These are phyloP conservation scores for Sandelia bainsii DNA, from an alignment of 2,797 vertebrate genomes.

Conservation along the genomic window DNA sequence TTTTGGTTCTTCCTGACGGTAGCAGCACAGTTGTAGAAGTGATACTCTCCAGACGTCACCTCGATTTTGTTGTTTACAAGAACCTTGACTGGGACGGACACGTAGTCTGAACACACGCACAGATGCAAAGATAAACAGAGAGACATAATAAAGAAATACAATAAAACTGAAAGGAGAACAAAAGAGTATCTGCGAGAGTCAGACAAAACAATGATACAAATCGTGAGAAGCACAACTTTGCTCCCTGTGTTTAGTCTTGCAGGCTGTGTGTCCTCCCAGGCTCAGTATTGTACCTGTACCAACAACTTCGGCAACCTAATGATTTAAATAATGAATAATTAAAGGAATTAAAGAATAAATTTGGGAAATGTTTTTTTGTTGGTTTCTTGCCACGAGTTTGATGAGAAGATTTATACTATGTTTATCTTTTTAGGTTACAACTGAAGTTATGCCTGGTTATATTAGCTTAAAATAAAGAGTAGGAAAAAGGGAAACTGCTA, in stretches of 20 bases:
- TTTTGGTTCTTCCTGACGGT: conserved; percentile 88
- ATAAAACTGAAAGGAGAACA: not conserved
- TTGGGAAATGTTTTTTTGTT: no score
- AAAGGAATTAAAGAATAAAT: not conserved
- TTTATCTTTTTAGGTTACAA: not conserved
- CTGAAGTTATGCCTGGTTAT: not conserved
- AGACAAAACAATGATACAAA: not conserved
- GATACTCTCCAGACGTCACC: conserved; percentile 88
- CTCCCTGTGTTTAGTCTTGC: not conserved
- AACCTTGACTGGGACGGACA: conserved; percentile 85
- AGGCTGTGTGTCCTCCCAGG: not conserved
- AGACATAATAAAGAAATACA: not conserved
- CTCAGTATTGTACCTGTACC: not conserved
- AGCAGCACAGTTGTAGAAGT: conserved; percentile 93
- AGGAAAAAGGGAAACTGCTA: not conserved
- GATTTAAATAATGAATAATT: not conserved
- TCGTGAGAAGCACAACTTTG: not conserved
- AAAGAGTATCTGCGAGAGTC: not conserved
- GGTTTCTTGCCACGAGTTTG: no score
- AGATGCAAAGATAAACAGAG: not conserved
- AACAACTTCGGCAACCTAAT: not conserved
- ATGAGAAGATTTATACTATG: not conserved
- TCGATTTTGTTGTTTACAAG: conserved; percentile 73
- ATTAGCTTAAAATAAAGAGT: not conserved
- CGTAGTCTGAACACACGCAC: conserved; percentile 84